Base-by-base conservation (phyloP, 2,888 invertebrate species). In the Parasteatoda lunata region DNA sequence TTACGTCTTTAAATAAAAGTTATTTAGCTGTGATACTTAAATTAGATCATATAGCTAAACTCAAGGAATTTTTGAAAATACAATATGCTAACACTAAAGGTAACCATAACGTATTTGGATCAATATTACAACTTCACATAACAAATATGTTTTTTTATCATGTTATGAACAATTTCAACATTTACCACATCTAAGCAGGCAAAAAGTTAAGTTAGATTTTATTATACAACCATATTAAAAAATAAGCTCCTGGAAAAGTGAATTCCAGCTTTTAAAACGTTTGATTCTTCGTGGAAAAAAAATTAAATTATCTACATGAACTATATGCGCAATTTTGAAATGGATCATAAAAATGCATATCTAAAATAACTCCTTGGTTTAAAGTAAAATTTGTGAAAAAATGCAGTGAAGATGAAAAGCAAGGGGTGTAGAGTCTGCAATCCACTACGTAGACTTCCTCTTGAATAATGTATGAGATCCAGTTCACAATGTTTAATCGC, bases 391-490 rank as follows among this genome's bases (percentile, higher is more conserved):
- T 54, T 54, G 54, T 9, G 11, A 54, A 54, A 11, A 54, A 11
- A 7, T 54, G 54, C 4, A 7, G 8, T 0, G 59, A 7, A 8
- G 8, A 7, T 59, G 9, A 8, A 8, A 8, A 8, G 59, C 7
- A 7, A 0, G n/a, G 9, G 8, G 11, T 54, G 54, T 54, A 54
- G 54, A 54, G 54, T 54, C 54, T 11, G 54, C 11, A 54, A 9
- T 54, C 54, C 11, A 1, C 11, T 54, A 11, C 54, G 52, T 54
- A 69, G 54, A 82, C 66, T 51, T 66, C 72, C 73, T 84, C 30
- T 64, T 87, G 86, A 87, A 87, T 87, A 87, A 87, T 82, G 65
- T 73, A 87, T 87, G 77, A 87, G 82, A 73, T 69, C 66, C 65
- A 54, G 52, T 77, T 72, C 71, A 72, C 72, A 82, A 77, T 87